These are phyloP conservation scores for Deilephila porcellus DNA, from an alignment of 2,888 invertebrate species.

Conservation along the genomic window DNA sequence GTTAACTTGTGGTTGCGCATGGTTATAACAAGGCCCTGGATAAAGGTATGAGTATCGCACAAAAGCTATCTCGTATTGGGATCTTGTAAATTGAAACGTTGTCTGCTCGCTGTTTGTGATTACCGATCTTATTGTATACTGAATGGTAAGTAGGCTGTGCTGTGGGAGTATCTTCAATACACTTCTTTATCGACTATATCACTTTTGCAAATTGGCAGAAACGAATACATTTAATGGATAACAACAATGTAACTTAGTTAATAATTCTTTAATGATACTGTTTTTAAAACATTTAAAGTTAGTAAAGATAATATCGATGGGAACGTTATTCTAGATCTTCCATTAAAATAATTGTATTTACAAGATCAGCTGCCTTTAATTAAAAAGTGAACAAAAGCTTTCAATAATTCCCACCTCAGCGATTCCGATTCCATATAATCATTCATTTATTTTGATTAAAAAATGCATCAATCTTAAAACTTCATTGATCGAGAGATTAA, in stretches of 20 bases:
- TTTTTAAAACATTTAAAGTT: no score
- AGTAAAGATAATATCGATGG: no score
- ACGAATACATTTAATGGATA: not conserved
- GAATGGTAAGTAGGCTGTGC: slow-evolving; percentile 28
- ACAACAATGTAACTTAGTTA: not conserved
- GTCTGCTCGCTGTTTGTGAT: slow-evolving; percentile 60
- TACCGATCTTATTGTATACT: slow-evolving; percentile 30
- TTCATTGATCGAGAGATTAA: slow-evolving; percentile 70
- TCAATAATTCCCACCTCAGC: not conserved
- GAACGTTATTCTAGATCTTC: not conserved
- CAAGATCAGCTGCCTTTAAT: not conserved
- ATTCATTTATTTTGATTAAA: slow-evolving; percentile 44
- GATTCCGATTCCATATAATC: not conserved
- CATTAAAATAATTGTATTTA: not conserved
- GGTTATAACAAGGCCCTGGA: slow-evolving; percentile 75
- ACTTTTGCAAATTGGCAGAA: slow-evolving; percentile 3
- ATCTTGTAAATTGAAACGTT: slow-evolving; percentile 83
- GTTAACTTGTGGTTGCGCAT: slow-evolving; percentile 75
- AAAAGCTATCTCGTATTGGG: slow-evolving; percentile 69
- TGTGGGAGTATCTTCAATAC: slow-evolving; percentile 26
- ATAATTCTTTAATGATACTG: not conserved
- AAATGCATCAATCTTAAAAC: slow-evolving; percentile 59
- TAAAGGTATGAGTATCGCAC: slow-evolving; percentile 75
- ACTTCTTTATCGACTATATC: slow-evolving; percentile 22
- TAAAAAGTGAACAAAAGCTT: not conserved